Conservation (phyloP, 2,797 vertebrate species). For the Thaleichthys pacificus region DNA sequence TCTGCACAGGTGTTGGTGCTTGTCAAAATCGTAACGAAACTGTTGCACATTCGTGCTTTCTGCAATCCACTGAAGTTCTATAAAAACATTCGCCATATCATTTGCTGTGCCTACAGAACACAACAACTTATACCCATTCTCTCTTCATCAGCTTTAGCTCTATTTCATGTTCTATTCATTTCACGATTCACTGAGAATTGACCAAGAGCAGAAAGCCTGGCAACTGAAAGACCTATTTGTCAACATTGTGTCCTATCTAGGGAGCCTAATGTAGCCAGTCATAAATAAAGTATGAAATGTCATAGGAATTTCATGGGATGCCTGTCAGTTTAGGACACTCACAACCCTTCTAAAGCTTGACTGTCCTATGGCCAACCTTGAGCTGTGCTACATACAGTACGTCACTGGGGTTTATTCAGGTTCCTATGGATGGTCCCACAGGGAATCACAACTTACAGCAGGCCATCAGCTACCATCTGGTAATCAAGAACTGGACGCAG, state of each 20-base stretch:
- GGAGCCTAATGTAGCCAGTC: conserved; percentile 22
- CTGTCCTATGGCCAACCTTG: conserved; percentile 56
- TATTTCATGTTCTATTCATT: conserved; percentile 15
- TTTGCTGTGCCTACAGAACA: background rate
- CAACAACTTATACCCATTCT: background rate
- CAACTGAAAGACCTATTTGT: conserved; percentile 1
- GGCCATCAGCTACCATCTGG: background rate
- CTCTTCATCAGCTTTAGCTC: background rate
- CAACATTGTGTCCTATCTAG: background rate
- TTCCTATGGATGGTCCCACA: background rate
- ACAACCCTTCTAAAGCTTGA: conserved; percentile 52
- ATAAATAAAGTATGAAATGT: conserved; percentile 24
- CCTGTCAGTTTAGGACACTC: conserved; percentile 57
- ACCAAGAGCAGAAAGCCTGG: background rate
- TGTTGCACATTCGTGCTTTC: background rate
- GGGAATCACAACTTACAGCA: background rate
- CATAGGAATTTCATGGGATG: conserved; percentile 38
- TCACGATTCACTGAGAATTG: conserved; percentile 20
- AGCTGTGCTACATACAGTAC: conserved; percentile 21
- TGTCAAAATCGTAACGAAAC: background rate
- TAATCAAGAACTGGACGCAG: conserved; percentile 4
- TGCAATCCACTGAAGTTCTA: background rate
- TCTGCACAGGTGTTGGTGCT: background rate
- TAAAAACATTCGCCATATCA: background rate
- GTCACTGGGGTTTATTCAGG: too few relatives aligned